Evolutionary conservation across 2,888 invertebrate species (phyloP).

Genomic region (Caenorhabditis sp.): DNA sequence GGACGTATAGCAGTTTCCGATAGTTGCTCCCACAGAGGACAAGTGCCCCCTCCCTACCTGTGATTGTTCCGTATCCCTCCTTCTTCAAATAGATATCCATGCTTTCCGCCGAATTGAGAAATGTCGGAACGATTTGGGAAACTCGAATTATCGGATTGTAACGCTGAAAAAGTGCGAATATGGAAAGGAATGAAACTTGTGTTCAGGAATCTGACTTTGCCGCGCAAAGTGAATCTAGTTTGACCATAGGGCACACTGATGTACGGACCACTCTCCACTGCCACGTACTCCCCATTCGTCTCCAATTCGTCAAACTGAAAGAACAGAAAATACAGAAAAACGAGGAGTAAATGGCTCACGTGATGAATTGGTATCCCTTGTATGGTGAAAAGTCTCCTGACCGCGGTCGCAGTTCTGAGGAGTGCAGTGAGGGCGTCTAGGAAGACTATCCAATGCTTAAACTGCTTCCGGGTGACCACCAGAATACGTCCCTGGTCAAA

Average conservation of each 20-base stretch:
- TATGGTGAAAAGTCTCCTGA: slow-evolving; percentile 53
- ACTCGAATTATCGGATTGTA: slow-evolving; percentile 55
- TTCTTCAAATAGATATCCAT: slow-evolving; percentile 68
- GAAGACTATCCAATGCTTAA: slow-evolving; percentile 73
- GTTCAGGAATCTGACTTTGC: slow-evolving; percentile 42
- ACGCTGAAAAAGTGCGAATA: slow-evolving; percentile 31
- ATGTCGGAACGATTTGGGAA: slow-evolving; percentile 44
- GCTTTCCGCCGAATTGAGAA: slow-evolving; percentile 62
- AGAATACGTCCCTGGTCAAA: slow-evolving; percentile 65
- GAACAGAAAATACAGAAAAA: background rate
- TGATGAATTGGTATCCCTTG: slow-evolving; percentile 57
- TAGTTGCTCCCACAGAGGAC: background rate
- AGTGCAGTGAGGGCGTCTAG: slow-evolving; percentile 66
- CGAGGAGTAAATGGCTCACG: slow-evolving; percentile 27
- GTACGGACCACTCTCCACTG: slow-evolving; percentile 63
- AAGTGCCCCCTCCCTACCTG: slow-evolving; percentile 45
- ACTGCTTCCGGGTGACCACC: slow-evolving; percentile 69
- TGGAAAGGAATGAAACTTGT: background rate
- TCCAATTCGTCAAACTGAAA: slow-evolving; percentile 69
- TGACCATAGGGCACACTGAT: slow-evolving; percentile 62
- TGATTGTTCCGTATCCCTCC: slow-evolving; percentile 65
- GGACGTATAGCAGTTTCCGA: slow-evolving; percentile 32
- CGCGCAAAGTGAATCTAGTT: slow-evolving; percentile 33
- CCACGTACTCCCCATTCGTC: slow-evolving; percentile 68
- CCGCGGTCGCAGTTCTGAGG: slow-evolving; percentile 56